phyloP scores from a whole-genome alignment of 2,797 vertebrate genomes.

The Perodicticus potto region DNA sequence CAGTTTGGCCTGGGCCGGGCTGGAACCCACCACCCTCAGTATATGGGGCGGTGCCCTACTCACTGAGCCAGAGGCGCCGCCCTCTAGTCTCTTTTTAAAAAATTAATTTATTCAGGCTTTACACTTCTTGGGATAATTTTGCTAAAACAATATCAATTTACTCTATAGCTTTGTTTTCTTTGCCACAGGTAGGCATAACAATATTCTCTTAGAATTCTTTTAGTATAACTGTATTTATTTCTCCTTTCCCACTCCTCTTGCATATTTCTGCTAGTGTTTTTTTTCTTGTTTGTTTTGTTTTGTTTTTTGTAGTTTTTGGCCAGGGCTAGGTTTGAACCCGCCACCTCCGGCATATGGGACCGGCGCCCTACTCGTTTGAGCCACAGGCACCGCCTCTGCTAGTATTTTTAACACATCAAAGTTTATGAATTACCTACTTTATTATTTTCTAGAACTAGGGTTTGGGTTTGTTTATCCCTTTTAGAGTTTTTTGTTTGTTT shows the following conservation, averaged over 20 bases:
- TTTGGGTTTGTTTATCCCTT: constrained; percentile 19
- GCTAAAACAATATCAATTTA: constrained; percentile 42
- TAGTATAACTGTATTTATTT: constrained; percentile 3
- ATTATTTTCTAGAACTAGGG: not conserved
- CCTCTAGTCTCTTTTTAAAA: not conserved
- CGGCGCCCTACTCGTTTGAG: no score
- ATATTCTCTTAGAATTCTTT: constrained; percentile 28
- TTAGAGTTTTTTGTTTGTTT: not conserved
- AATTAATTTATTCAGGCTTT: not conserved
- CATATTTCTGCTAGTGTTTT: constrained; percentile 6
- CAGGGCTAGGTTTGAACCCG: no score
- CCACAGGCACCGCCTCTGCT: no score
- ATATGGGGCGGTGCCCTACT: no score
- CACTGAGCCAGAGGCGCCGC: no score
- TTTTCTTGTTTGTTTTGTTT: not conserved
- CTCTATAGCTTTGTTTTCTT: not conserved
- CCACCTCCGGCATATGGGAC: no score
- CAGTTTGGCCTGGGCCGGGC: no score
- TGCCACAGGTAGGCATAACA: not conserved
- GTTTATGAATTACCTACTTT: constrained; percentile 1
- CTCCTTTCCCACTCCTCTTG: constrained; percentile 1
- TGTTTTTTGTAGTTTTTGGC: no score
- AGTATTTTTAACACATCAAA: not conserved
- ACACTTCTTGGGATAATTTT: constrained; percentile 36
- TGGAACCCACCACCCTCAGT: no score